Evolutionary conservation across 2,888 invertebrate genomes (phyloP).

Genomic region (Timema cristinae): DNA sequence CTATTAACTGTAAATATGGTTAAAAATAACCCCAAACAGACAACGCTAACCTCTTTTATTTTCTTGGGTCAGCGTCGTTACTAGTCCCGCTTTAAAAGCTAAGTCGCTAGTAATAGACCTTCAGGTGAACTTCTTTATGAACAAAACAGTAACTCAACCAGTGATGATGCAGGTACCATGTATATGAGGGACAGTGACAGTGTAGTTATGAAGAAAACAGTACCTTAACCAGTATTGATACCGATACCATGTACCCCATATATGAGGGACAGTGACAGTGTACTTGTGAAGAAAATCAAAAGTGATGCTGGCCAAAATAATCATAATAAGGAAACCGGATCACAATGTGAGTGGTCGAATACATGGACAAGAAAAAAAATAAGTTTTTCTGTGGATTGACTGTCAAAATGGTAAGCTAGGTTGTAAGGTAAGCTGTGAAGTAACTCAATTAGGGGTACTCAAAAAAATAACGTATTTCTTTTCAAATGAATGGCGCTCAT

Average conservation of each 20-base stretch:
- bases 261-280: no score
- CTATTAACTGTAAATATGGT: not conserved
- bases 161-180: not conserved
- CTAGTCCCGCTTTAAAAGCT: not conserved
- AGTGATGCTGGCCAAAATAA: not conserved
- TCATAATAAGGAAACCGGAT: no score
- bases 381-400: not conserved
- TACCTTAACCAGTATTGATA: not conserved
- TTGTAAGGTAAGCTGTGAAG: not conserved
- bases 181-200: no score
- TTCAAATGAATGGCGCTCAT: conserved; percentile 9
- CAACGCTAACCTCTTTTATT: not conserved
- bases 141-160: not conserved
- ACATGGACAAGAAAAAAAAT: not conserved
- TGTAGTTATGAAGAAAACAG: not conserved
- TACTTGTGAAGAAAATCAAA: not conserved
- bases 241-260: no score
- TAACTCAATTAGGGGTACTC: not conserved
- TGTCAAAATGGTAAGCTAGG: not conserved
- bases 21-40: not conserved
- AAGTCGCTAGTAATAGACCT: no score
- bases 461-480: not conserved
- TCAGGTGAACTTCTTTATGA: not conserved
- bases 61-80: not conserved
- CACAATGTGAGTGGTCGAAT: not conserved